phyloP scores from a whole-genome alignment of 1,140 invertebrate genomes.

The Caenorhabditis briggsae region DNA sequence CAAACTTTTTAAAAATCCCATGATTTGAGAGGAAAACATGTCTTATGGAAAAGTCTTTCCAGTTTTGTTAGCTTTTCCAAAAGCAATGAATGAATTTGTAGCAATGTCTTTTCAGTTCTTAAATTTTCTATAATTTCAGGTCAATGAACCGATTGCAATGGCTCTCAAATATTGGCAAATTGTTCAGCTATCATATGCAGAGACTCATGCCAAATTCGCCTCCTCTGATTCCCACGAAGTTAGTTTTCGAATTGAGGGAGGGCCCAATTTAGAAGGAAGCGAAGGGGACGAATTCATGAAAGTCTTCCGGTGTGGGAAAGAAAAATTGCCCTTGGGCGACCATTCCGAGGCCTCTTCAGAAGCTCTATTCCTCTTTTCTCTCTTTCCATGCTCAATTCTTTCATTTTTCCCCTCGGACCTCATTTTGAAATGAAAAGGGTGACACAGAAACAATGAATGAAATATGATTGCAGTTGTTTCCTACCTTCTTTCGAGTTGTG shows the following conservation, averaged over 20 bases:
- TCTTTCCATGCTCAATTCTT: constrained; percentile 52
- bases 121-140: constrained; percentile 26
- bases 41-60: too few relatives aligned
- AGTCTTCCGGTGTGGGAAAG: constrained; percentile 37
- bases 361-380: constrained; percentile 27
- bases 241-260: constrained; percentile 74
- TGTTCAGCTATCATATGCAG: constrained; percentile 94
- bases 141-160: constrained; percentile 85
- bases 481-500: constrained; percentile 85
- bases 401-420: constrained; percentile 6
- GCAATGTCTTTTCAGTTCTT: neutral
- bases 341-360: constrained; percentile 27
- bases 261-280: constrained; percentile 49
- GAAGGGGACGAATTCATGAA: constrained; percentile 27
- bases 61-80: too few relatives aligned
- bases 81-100: too few relatives aligned
- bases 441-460: constrained; percentile 48
- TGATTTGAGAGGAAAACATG: too few relatives aligned
- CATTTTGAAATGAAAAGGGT: constrained; percentile 22
- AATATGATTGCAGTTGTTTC: constrained; percentile 71
- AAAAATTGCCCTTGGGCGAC: constrained; percentile 42
- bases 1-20: too few relatives aligned
- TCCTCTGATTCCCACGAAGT: constrained; percentile 90
- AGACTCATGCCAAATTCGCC: constrained; percentile 98
- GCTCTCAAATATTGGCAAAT: constrained; percentile 96